Conservation (phyloP, 2,113 vertebrate species). For the Eulemur macaco region DNA sequence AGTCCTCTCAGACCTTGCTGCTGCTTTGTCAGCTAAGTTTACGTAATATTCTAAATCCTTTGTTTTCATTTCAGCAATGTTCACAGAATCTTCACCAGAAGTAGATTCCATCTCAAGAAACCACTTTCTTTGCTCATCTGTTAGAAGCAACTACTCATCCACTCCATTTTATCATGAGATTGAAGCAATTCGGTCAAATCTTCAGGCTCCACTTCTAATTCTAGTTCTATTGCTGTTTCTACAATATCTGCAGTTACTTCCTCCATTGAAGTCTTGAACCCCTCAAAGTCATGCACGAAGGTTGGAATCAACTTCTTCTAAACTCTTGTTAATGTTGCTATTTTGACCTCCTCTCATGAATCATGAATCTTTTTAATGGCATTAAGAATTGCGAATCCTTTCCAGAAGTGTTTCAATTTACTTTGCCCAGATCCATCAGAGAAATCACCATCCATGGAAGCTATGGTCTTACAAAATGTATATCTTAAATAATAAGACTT, state of each 20-base stretch:
- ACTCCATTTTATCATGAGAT: neutral
- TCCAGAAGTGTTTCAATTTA: neutral
- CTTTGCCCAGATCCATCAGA: neutral
- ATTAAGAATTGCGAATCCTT: neutral
- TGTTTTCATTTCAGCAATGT: neutral
- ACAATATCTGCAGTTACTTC: neutral
- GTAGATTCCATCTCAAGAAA: neutral
- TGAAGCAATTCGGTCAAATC: neutral
- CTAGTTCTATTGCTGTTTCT: neutral
- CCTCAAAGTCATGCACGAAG: neutral
- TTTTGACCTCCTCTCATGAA: neutral
- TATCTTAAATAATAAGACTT: neutral
- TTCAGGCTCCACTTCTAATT: neutral
- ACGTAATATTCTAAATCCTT: neutral
- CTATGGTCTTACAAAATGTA: neutral
- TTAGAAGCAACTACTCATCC: neutral
- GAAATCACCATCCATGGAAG: neutral
- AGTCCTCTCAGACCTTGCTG: neutral
- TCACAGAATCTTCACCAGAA: neutral
- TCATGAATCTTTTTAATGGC: neutral
- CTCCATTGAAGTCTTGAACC: neutral
- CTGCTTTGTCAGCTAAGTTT: neutral
- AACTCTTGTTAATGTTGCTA: neutral
- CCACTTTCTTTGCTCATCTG: neutral
- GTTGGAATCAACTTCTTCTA: neutral